Percentiles rank a stretch among this genome's conserved stretches.
Evolutionary conservation across 1,140 invertebrate species (phyloP).

Genomic region (Drosophila teissieri): DNA sequence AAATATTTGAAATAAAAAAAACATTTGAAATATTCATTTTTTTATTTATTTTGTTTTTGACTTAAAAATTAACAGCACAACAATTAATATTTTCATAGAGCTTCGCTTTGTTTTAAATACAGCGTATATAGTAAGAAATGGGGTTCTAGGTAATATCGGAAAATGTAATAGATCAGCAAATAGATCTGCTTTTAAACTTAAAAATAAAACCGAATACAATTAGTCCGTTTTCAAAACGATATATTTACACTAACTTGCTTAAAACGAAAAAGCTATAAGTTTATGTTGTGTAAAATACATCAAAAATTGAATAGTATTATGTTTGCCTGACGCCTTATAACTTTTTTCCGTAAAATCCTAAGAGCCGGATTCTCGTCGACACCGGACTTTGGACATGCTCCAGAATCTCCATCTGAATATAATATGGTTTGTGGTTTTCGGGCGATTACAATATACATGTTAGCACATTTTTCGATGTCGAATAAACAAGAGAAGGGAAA

Average conservation of each 20-base stretch:
- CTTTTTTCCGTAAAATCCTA: constrained; percentile 84
- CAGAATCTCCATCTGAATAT: constrained; percentile 83
- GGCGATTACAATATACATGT: constrained; percentile 29
- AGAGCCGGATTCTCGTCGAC: constrained; percentile 82
- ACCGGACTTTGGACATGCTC: constrained; percentile 84
- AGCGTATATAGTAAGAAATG: constrained; percentile 31
- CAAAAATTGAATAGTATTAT: constrained; percentile 24
- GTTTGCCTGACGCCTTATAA: constrained; percentile 50
- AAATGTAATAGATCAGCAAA: constrained; percentile 12
- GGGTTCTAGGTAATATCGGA: constrained; percentile 23
- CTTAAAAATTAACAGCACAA: constrained; percentile 74
- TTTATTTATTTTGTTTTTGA: constrained; percentile 48
- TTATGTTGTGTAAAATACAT: constrained; percentile 30
- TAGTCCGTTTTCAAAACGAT: constrained; percentile 40
- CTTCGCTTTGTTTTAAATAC: constrained; percentile 52
- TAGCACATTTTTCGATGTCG: constrained; percentile 43
- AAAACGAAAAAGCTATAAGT: constrained; percentile 41
- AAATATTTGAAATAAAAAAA: no score
- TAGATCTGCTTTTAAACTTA: constrained; percentile 1
- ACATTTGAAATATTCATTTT: neutral
- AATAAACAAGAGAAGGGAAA: constrained; percentile 66
- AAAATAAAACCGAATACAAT: constrained; percentile 31
- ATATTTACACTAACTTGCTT: constrained; percentile 69
- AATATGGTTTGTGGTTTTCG: constrained; percentile 31
- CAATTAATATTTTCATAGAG: constrained; percentile 69